A percentile compares a stretch with the other conserved stretches of the same genome.
Conservation (phyloP, 2,888 invertebrate genomes). For the Limnephilus rhombicus region DNA sequence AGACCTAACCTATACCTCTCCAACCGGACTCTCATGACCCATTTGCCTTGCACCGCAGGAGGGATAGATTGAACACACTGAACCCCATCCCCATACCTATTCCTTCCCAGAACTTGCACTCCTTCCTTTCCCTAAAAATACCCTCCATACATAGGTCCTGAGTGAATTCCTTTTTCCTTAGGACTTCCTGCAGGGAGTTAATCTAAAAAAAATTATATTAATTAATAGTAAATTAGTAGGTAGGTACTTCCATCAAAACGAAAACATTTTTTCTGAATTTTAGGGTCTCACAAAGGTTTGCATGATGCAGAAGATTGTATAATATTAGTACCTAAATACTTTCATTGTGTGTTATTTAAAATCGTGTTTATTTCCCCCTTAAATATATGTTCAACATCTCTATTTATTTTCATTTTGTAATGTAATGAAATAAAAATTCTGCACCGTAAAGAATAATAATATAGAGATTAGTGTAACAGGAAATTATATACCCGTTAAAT, state of each 20-base stretch:
- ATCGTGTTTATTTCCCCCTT: not conserved
- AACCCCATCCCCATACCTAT: too few relatives aligned
- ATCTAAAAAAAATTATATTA: too few relatives aligned
- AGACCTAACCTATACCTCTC: too few relatives aligned
- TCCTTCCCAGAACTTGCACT: too few relatives aligned
- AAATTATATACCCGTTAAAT: conserved; percentile 33
- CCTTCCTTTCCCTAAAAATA: too few relatives aligned
- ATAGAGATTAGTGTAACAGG: conserved; percentile 14
- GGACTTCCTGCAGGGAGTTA: too few relatives aligned
- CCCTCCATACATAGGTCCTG: too few relatives aligned
- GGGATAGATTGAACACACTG: too few relatives aligned
- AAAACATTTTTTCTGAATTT: not conserved
- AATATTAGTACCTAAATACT: not conserved
- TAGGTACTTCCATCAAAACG: not conserved
- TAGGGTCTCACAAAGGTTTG: not conserved
- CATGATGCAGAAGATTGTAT: not conserved
- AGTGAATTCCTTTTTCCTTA: too few relatives aligned
- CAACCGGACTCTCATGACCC: too few relatives aligned
- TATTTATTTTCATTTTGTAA: conserved; percentile 28
- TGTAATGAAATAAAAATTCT: not conserved
- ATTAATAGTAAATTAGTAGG: not conserved
- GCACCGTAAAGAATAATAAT: not conserved
- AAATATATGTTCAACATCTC: not conserved
- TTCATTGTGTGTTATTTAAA: not conserved
- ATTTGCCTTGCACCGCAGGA: too few relatives aligned